These are phyloP conservation scores for Tetrao urogallus DNA, from an alignment of 2,113 vertebrate genomes.

Conservation along the genomic window DNA sequence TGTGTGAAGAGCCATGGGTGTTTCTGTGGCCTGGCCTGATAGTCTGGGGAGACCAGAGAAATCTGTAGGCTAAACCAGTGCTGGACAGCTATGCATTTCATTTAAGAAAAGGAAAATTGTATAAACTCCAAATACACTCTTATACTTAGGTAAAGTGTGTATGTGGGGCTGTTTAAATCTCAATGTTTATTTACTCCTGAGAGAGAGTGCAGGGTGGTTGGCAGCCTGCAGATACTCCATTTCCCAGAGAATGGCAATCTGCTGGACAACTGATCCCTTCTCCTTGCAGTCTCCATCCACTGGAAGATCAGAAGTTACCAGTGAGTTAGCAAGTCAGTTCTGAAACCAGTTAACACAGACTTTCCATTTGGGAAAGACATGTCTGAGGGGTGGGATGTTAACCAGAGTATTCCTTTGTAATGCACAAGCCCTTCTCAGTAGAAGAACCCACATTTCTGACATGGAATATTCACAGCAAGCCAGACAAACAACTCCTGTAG, in stretches of 20 bases:
- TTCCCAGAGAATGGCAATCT: background rate
- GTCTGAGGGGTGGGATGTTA: background rate
- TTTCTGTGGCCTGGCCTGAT: background rate
- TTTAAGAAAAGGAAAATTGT: no score
- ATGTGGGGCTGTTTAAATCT: background rate
- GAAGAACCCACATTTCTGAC: background rate
- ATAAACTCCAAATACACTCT: background rate
- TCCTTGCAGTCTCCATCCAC: background rate
- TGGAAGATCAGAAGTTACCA: background rate
- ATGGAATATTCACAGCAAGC: background rate
- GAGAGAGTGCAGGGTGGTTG: background rate
- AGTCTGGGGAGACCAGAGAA: background rate
- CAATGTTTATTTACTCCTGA: background rate
- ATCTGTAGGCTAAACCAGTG: background rate
- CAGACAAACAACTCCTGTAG: background rate
- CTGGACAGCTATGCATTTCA: background rate
- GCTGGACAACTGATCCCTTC: background rate
- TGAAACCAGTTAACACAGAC: background rate
- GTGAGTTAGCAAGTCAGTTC: background rate
- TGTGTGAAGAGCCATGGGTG: background rate
- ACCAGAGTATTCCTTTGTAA: background rate
- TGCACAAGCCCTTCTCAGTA: background rate
- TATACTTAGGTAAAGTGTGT: background rate
- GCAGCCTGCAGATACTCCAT: background rate
- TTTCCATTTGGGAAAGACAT: background rate